These are phyloP conservation scores for Liposcelis brunnea DNA, from an alignment of 2,888 invertebrate genomes.

Conservation along the genomic window DNA sequence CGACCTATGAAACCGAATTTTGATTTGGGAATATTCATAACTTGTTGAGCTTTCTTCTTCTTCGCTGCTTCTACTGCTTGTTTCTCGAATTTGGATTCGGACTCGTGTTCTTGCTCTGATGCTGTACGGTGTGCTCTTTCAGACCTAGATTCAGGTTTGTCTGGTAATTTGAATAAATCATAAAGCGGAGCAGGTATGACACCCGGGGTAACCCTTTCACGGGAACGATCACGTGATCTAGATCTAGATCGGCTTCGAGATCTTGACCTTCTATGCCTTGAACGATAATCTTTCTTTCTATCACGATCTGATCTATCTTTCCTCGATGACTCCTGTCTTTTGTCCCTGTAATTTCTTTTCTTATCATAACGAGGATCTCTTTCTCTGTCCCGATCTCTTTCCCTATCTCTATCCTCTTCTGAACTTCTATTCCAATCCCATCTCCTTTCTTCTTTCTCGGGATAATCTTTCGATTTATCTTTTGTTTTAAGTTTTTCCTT, in stretches of 20 bases:
- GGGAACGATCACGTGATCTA: neutral
- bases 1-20: conserved; percentile 73
- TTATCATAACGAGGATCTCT: conserved; percentile 17
- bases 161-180: neutral
- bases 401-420: conserved; percentile 22
- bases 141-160: conserved; percentile 8
- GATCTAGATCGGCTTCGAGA: conserved; percentile 8
- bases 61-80: conserved; percentile 17
- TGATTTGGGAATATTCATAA: conserved; percentile 31
- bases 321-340: conserved; percentile 12
- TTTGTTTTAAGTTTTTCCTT: conserved; percentile 14
- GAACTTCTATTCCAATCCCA: conserved; percentile 28
- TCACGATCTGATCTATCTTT: conserved; percentile 5
- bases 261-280: conserved; percentile 10
- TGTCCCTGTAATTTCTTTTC: conserved; percentile 17
- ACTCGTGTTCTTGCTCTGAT: conserved; percentile 20
- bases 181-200: too few relatives aligned
- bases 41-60: conserved; percentile 9
- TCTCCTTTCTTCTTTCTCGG: conserved; percentile 33
- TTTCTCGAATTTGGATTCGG: conserved; percentile 25
- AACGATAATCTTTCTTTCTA: conserved; percentile 12
- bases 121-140: conserved; percentile 10
- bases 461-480: neutral
- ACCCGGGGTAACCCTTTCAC: conserved; percentile 1
- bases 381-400: conserved; percentile 20